Percentiles rank a stretch among this genome's conserved stretches.
phyloP scores from a whole-genome alignment of 2,113 vertebrate species.

The Atractosteus spatula region DNA sequence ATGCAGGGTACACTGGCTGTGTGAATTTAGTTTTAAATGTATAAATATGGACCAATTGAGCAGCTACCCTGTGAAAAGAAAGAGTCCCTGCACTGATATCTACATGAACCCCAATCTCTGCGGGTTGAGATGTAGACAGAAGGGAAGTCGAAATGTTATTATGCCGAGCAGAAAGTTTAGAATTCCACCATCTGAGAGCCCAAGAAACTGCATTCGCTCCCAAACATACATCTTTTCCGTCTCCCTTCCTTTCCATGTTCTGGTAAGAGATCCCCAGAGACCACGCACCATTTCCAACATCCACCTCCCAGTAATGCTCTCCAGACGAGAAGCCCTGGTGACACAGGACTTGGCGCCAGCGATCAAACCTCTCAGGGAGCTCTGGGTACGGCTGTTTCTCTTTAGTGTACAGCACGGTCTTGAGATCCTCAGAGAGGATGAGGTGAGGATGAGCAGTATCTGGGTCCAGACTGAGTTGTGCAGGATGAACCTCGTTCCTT shows the following conservation, averaged over 20 bases:
- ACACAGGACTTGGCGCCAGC: conserved; percentile 51
- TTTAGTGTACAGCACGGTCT: conserved; percentile 48
- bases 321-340: conserved; percentile 51
- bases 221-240: conserved; percentile 43
- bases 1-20: conserved; percentile 57
- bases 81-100: conserved; percentile 55
- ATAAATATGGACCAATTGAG: conserved; percentile 51
- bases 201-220: conserved; percentile 59
- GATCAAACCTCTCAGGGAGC: conserved; percentile 50
- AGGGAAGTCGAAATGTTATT: conserved; percentile 33
- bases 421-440: conserved; percentile 52
- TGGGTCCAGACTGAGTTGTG: conserved; percentile 56
- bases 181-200: conserved; percentile 64
- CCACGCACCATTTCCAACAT: conserved; percentile 57
- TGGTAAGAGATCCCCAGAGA: conserved; percentile 58
- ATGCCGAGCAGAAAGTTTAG: conserved; percentile 57
- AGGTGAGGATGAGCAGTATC: conserved; percentile 46
- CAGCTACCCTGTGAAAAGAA: conserved; percentile 49
- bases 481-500: conserved; percentile 49
- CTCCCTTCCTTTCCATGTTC: conserved; percentile 52
- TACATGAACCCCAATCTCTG: conserved; percentile 50
- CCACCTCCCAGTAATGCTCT: conserved; percentile 58
- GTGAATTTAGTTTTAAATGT: conserved; percentile 55
- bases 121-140: conserved; percentile 21
- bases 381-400: conserved; percentile 42